phyloP scores from a whole-genome alignment of 1,140 invertebrate genomes.

The Carcinoscorpius rotundicauda region DNA sequence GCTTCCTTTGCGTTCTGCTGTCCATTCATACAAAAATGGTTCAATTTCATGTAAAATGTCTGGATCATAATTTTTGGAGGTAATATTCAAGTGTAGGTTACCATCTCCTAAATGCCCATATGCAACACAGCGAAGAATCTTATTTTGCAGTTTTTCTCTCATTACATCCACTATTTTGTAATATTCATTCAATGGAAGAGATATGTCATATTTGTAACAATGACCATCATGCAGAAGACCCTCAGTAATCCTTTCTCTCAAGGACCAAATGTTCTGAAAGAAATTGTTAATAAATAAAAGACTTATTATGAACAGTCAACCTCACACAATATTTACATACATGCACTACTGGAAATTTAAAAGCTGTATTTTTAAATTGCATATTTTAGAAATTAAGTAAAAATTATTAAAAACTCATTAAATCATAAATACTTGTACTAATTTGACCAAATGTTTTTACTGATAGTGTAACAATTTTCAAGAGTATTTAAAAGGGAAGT shows the following conservation, averaged over 20 bases:
- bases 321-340: no score
- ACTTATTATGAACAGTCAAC: no score
- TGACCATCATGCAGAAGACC: slow-evolving; percentile 68
- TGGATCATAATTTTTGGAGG: slow-evolving; percentile 50
- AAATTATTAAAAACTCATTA: no score
- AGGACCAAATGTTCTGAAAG: slow-evolving; percentile 34
- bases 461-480: no score
- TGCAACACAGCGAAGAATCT: slow-evolving; percentile 54
- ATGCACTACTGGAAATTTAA: no score
- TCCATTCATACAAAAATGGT: slow-evolving; percentile 82
- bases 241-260: slow-evolving; percentile 64
- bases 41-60: slow-evolving; percentile 60
- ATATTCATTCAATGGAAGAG: slow-evolving; percentile 67
- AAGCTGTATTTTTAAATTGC: slow-evolving; percentile 32
- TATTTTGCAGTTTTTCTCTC: slow-evolving; percentile 36
- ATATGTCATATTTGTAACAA: slow-evolving; percentile 93
- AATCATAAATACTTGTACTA: no score
- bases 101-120: slow-evolving; percentile 91
- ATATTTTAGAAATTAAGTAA: no score
- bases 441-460: no score
- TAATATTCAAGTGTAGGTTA: slow-evolving; percentile 83
- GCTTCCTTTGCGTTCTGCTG: slow-evolving; percentile 67
- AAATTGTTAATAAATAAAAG: no score
- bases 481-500: no score
- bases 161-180: slow-evolving; percentile 61